Base-by-base conservation (phyloP, 2,888 invertebrate genomes). In the Ypsolopha scabrella region DNA sequence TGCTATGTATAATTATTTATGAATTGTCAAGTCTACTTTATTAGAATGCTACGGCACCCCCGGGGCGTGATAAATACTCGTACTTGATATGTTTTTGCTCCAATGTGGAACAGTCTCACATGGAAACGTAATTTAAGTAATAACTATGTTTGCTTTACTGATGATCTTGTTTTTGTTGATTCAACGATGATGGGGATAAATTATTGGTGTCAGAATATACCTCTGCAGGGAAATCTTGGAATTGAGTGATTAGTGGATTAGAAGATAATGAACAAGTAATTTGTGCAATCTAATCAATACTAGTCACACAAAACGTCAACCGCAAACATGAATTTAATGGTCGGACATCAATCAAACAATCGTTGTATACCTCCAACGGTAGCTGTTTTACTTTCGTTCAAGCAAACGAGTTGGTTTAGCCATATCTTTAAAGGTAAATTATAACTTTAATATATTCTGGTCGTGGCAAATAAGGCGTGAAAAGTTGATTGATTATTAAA, bases 311-410 rank as follows among this genome's bases (percentile, higher is more conserved):
- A 45, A 51, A 51, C 2, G 47, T 54, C 51, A 48, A 54, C 54
- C 54, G 44, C 57, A 57, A 60, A 59, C 55, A 54, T 33, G 52
- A 51, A 51, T 60, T 62, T 62, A 58, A 61, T 61, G 56, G 51
- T 57, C 36, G 41, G 41, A 55, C 44, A 60, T 58, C 57, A 55
- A 61, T 58, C 58, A 59, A 56, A 56, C 53, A 52, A 44, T 54
- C 55, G 51, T 56, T 56, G 53, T 51, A 14, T 48, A 34, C 6
- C 14, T 47, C 49, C 54, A 57, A 61, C 58, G 51, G 57, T 52
- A 58, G 55, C 43, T 39, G 51, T 48, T 56, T 58, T 55, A 54
- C 55, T 58, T 51, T 41, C 44, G 24, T 51, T 51, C 39, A 41
- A 34, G 11, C 51, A 56, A 60, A 57, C 55, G 41, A 39, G 52